phyloP scores from a whole-genome alignment of 2,888 invertebrate species.

The Watsonalla cultraria region DNA sequence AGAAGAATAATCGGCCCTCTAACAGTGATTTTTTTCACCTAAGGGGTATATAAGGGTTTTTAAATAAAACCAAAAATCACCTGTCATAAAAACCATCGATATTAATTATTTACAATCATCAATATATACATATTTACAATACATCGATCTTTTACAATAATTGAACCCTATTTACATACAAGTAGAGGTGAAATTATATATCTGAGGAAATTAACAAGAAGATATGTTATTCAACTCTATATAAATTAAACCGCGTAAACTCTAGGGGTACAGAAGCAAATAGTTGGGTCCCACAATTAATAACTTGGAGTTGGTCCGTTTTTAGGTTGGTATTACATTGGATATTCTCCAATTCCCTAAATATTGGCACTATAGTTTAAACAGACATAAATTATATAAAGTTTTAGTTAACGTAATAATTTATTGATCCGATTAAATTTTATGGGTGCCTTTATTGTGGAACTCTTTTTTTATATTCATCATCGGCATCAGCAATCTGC shows the following conservation, averaged over 20 bases:
- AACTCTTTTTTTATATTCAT: too few species aligned
- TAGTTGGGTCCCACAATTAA: background rate
- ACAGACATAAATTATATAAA: too few species aligned
- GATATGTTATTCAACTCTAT: slow-evolving; percentile 42
- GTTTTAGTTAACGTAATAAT: too few species aligned
- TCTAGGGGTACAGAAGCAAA: background rate
- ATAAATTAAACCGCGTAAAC: slow-evolving; percentile 9
- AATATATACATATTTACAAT: slow-evolving; percentile 60
- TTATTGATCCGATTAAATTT: too few species aligned
- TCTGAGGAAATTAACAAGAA: slow-evolving; percentile 18
- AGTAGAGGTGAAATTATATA: slow-evolving; percentile 15
- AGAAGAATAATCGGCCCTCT: too few species aligned
- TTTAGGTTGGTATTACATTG: background rate
- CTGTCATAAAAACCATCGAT: slow-evolving; percentile 77
- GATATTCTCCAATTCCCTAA: background rate
- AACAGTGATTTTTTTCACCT: too few species aligned
- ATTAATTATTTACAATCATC: slow-evolving; percentile 55
- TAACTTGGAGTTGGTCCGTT: background rate
- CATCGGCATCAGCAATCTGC: too few species aligned
- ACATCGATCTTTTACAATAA: slow-evolving; percentile 39
- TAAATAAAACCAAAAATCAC: slow-evolving; percentile 47
- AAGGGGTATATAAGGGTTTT: background rate
- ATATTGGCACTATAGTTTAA: too few species aligned
- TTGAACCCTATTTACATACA: slow-evolving; percentile 53
- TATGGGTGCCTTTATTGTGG: too few species aligned